Percentiles rank a stretch among this genome's conserved stretches.
Conservation (phyloP, 2,113 vertebrate species). For the Anguilla rostrata region DNA sequence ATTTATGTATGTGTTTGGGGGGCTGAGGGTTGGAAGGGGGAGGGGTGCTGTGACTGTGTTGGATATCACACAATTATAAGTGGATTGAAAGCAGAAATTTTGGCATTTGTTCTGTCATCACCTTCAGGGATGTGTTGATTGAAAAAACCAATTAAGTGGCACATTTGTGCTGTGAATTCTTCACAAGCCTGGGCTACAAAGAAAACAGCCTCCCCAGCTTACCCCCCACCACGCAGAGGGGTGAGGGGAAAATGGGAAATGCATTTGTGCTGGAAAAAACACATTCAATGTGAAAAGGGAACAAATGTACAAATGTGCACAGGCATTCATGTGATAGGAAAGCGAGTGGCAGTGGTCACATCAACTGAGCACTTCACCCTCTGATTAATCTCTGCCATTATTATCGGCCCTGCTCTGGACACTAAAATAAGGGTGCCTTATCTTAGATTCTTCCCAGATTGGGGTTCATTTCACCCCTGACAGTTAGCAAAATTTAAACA, state of each 20-base stretch:
- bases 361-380: no score
- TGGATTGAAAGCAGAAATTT: constrained; percentile 32
- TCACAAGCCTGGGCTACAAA: not conserved
- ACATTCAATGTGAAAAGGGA: not conserved
- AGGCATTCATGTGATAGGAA: no score
- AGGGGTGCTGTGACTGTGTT: constrained; percentile 32
- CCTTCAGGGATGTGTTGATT: constrained; percentile 42
- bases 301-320: no score
- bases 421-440: no score
- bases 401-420: no score
- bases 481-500: no score
- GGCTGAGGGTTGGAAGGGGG: not conserved
- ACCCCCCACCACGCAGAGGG: not conserved
- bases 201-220: not conserved
- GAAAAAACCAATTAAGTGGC: constrained; percentile 42
- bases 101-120: constrained; percentile 24
- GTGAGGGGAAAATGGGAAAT: not conserved
- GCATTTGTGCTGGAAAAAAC: not conserved
- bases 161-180: not conserved
- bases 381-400: no score
- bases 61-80: constrained; percentile 44
- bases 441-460: no score
- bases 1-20: not conserved
- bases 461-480: no score
- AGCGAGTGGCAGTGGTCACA: no score